Evolutionary conservation across 2,888 invertebrate species (phyloP), one percentile per base, ranked within the genome.

Genomic region (Dolomedes plantarius): DNA sequence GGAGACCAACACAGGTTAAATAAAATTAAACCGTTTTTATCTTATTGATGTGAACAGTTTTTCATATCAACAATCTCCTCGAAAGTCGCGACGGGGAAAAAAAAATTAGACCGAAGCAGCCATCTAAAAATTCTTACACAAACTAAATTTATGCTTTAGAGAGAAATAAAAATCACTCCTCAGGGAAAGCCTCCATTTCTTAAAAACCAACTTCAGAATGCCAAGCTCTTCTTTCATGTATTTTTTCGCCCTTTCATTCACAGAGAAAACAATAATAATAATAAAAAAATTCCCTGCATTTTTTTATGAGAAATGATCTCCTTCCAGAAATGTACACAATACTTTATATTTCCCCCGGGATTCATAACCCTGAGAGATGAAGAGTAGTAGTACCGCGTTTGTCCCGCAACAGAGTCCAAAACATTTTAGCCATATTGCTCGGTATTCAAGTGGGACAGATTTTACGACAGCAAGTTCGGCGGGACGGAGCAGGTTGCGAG

Each of bases 341-440:
- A 76, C 77, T 77, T 85, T 85, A 85, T 85, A 85, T 85, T 85
- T 85, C 83, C 77, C 83, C 11, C 11, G 67, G 67, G 83, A 46
- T 73, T 85, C 46, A 77, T 77, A 85, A 77, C 74, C 72, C 9
- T 29, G 41, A 83, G 72, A 73, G 39, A 77, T 77, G 77, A 68
- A 72, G 67, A 76, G 77, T 77, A 73, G 72, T 77, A 73, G 72
- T 73, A 41, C 67, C 19, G 23, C 73, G 67, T 27, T 19, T 31
- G 69, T 64, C 56, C 64, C 39, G 23, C 32, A 64, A 64, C 64
- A 71, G 31, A 39, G 77, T 69, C 82, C 75, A 41, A 50, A 39
- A 65, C 77, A 72, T 85, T 85, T 85, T 85, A 85, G 83, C 77
- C 83, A 85, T 85, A 85, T 85, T 85, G 83, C 83, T 77, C 39